A percentile compares a stretch with the other conserved stretches of the same genome.
Conservation (phyloP, 2,797 vertebrate genomes). For the Myioborus melanocephalus region DNA sequence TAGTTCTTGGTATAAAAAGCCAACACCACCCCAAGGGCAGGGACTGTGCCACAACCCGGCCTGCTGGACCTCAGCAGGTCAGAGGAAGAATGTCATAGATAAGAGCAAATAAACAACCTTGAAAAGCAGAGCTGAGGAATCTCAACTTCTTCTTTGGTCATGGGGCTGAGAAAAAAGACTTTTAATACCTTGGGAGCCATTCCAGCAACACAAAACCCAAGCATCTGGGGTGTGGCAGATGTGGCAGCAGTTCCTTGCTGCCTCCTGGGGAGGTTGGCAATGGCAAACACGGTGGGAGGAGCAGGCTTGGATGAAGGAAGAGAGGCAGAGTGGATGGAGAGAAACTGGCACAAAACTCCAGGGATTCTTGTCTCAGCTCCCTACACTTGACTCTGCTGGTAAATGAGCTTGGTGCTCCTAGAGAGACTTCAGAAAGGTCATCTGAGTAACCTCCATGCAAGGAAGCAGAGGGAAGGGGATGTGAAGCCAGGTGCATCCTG, state of each 20-base stretch:
- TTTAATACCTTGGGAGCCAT: too few relatives aligned
- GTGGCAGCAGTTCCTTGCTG: neutral
- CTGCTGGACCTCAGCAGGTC: too few relatives aligned
- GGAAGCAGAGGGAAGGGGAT: neutral
- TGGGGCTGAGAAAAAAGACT: too few relatives aligned
- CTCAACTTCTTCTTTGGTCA: too few relatives aligned
- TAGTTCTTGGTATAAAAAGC: too few relatives aligned
- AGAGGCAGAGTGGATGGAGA: accelerated
- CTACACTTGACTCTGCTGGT: neutral
- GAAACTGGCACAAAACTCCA: neutral
- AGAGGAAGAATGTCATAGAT: too few relatives aligned
- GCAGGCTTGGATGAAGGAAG: neutral
- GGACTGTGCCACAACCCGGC: too few relatives aligned
- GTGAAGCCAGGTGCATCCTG: neutral
- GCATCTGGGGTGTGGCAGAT: neutral
- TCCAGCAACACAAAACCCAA: too few relatives aligned
- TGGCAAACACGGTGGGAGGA: neutral
- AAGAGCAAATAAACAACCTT: too few relatives aligned
- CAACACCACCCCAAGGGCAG: too few relatives aligned
- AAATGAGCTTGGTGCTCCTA: neutral
- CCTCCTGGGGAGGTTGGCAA: neutral
- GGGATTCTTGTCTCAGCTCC: neutral
- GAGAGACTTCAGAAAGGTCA: neutral
- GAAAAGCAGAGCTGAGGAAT: too few relatives aligned
- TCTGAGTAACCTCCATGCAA: neutral